These are phyloP conservation scores for Agelas oroides DNA, from an alignment of 37 sponge, comb jelly and placozoan genomes.

Conservation along the genomic window DNA sequence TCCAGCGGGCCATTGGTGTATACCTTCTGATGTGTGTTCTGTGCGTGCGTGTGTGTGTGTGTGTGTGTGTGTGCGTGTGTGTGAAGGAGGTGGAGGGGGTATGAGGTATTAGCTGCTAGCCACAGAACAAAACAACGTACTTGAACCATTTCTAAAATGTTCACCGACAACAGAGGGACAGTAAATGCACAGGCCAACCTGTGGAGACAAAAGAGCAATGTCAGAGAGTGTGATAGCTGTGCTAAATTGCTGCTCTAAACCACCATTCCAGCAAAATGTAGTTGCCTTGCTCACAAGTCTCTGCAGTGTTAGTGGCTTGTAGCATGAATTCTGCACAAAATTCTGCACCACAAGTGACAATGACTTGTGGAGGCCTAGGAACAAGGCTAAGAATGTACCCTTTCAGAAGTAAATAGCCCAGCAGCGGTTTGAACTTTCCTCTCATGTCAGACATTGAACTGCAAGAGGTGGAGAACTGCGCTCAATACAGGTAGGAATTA, in stretches of 20 bases:
- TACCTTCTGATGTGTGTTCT: constrained; percentile 39
- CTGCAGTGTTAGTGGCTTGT: too few relatives aligned
- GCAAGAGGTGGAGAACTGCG: background rate
- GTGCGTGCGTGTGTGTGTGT: background rate
- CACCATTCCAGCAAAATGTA: too few relatives aligned
- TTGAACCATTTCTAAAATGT: constrained; percentile 55
- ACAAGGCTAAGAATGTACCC: too few relatives aligned
- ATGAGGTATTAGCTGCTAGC: too few relatives aligned
- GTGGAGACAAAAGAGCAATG: background rate
- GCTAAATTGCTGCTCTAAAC: too few relatives aligned
- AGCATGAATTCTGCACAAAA: too few relatives aligned
- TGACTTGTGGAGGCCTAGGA: too few relatives aligned
- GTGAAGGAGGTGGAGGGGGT: background rate
- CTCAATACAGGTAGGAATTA: too few relatives aligned
- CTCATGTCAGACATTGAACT: background rate
- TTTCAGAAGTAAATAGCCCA: background rate
- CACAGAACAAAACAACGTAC: too few relatives aligned
- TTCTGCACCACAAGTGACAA: too few relatives aligned
- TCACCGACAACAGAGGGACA: constrained; percentile 58
- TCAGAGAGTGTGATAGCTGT: too few relatives aligned
- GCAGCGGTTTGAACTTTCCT: background rate
- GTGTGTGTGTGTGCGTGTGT: background rate
- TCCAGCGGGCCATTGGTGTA: constrained; percentile 36
- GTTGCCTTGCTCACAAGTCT: too few relatives aligned
- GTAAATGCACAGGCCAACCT: constrained; percentile 38